Evolutionary conservation across 2,797 vertebrate species (phyloP), one percentile per base, ranked within the genome.

Genomic region (Huso huso): DNA sequence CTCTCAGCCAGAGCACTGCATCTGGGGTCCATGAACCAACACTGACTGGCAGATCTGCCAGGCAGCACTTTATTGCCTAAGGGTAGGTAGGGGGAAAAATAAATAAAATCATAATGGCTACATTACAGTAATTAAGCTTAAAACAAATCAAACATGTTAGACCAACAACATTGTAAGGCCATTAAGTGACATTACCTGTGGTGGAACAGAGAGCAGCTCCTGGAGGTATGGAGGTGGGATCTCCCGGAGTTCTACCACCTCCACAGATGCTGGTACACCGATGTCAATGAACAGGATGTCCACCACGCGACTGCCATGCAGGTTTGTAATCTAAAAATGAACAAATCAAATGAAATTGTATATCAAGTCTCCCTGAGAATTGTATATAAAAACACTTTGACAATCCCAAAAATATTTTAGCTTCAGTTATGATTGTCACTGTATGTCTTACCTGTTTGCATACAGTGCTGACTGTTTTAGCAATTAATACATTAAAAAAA

Each of bases 191-290:
- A 51, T 73, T 82, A 98, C 96, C 93, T 95, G 95, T 69, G 93
- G 88, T 12, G 96, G 95, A 64, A 98, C 88, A 66, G 88, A 69
- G 66, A 84, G 73, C 15, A 94, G 78, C 71, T 92, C 90, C 71
- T 82, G 88, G 11, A 93, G 74, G 71, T 93, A 89, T 1, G 76
- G 75, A 7, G 84, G 77, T 0, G 95, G 96, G 65, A 96, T 88
- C 83, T 98, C 93, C 80, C 89, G 79, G 50, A 98, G 91, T 37
- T 96, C 93, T 2, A 90, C 93, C 18, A 96, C 87, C 80, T 96
- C 93, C 6, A 95, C 87, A 37, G 95, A 94, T 61, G 89, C 88
- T 58, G 87, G 73, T 5, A 90, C 80, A 63, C 95, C 96, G 51
- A 88, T 75, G 75, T 99, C 96, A 67, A 93, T 77, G 72, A 94